Conservation (phyloP, 2,113 vertebrate species). For the Notarius lentiginosus region DNA sequence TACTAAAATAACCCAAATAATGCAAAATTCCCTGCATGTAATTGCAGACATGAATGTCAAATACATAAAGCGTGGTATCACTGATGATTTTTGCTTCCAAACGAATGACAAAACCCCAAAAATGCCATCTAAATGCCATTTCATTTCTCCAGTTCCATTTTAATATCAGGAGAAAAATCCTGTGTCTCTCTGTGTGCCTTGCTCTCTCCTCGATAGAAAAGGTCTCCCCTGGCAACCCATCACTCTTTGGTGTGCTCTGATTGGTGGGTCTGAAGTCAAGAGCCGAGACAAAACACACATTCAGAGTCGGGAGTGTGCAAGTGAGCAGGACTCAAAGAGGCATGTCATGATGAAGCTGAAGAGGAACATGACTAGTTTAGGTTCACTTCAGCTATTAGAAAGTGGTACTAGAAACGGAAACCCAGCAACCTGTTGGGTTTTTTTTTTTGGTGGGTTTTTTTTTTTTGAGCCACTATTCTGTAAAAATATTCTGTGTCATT, state of each 20-base stretch:
- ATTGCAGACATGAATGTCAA: neutral
- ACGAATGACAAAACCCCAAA: neutral
- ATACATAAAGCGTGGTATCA: neutral
- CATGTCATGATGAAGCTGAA: conserved; percentile 8
- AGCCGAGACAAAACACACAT: conserved; percentile 35
- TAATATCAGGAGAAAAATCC: neutral
- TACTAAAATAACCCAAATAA: conserved; percentile 7
- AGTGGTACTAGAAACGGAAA: neutral
- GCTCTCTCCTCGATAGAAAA: conserved; percentile 1
- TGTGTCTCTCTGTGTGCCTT: conserved; percentile 16
- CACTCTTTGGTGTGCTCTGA: neutral
- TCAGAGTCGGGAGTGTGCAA: conserved; percentile 5
- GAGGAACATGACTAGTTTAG: neutral
- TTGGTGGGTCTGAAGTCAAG: conserved; percentile 40
- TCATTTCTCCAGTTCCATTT: neutral
- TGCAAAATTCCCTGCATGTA: neutral
- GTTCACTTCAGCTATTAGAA: neutral
- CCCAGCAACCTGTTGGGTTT: neutral
- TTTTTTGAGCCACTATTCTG: neutral
- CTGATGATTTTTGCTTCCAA: neutral
- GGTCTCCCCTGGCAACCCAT: conserved; percentile 49
- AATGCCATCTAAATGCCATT: neutral
- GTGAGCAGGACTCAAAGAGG: conserved; percentile 9
- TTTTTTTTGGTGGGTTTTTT: too few relatives aligned
- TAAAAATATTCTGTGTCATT: too few relatives aligned